phyloP scores from a whole-genome alignment of 1,140 invertebrate species.

The Pseudachorutes palmiensis region DNA sequence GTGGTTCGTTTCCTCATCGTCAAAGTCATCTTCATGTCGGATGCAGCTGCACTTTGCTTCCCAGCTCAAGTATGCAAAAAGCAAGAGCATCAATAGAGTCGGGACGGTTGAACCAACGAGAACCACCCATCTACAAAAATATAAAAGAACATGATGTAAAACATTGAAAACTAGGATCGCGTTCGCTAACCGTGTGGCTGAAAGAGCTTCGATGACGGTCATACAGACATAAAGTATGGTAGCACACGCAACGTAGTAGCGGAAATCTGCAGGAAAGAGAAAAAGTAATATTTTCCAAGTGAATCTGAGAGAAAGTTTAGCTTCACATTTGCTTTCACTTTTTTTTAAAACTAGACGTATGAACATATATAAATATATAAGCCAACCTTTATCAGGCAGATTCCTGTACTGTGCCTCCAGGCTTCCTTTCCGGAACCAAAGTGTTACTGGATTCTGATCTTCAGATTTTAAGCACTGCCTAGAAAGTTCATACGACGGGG shows the following conservation, averaged over 20 bases:
- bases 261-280: slow-evolving; percentile 73
- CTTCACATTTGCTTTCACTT: too few species aligned
- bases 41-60: slow-evolving; percentile 43
- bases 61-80: slow-evolving; percentile 57
- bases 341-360: too few species aligned
- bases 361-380: too few species aligned
- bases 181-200: slow-evolving; percentile 64
- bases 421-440: slow-evolving; percentile 64
- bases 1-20: slow-evolving; percentile 26
- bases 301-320: too few species aligned
- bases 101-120: slow-evolving; percentile 56
- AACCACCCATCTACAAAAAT: slow-evolving; percentile 50
- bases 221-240: slow-evolving; percentile 65
- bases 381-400: slow-evolving; percentile 63
- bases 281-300: too few species aligned
- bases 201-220: slow-evolving; percentile 64
- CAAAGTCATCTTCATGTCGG: slow-evolving; percentile 16
- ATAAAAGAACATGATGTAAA: background rate
- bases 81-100: slow-evolving; percentile 53
- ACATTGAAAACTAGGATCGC: too few species aligned
- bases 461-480: slow-evolving; percentile 55
- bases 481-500: too few species aligned
- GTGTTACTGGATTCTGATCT: slow-evolving; percentile 60
- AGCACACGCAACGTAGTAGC: slow-evolving; percentile 70
- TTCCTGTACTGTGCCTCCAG: slow-evolving; percentile 67